These are phyloP conservation scores for Styela plicata DNA, from an alignment of 23 tunicate genomes.

Conservation along the genomic window DNA sequence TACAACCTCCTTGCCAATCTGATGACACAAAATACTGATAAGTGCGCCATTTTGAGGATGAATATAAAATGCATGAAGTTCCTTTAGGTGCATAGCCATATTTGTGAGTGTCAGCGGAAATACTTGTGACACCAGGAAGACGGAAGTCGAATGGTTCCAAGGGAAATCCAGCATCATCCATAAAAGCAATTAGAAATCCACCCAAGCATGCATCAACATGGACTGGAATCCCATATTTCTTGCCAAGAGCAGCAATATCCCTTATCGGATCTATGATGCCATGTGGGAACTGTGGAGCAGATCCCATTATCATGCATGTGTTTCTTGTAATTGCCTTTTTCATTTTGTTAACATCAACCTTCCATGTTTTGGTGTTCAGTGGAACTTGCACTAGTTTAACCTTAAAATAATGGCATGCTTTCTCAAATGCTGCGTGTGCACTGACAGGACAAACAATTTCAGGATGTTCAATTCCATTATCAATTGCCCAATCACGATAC, in stretches of 20 bases:
- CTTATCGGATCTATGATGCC: constrained; percentile 87
- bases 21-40: constrained; percentile 89
- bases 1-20: constrained; percentile 99
- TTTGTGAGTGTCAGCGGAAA: constrained; percentile 94
- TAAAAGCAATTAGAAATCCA: constrained; percentile 88
- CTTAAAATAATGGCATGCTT: constrained; percentile 79
- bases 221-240: constrained; percentile 74
- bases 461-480: constrained; percentile 83
- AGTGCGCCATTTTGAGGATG: constrained; percentile 50
- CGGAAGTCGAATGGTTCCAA: constrained; percentile 79
- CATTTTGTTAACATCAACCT: constrained; percentile 77
- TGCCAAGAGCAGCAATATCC: constrained; percentile 73
- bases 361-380: constrained; percentile 63
- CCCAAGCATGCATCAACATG: constrained; percentile 99
- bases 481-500: constrained; percentile 89
- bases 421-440: constrained; percentile 98
- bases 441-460: constrained; percentile 90
- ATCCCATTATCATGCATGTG: constrained; percentile 93
- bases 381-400: constrained; percentile 67
- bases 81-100: constrained; percentile 98
- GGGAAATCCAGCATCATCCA: constrained; percentile 91
- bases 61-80: constrained; percentile 80
- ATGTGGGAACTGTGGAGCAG: constrained; percentile 93
- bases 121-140: constrained; percentile 86
- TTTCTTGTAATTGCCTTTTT: constrained; percentile 53